Conservation (phyloP, 2,113 vertebrate species). For the Pachycephala philippinensis region DNA sequence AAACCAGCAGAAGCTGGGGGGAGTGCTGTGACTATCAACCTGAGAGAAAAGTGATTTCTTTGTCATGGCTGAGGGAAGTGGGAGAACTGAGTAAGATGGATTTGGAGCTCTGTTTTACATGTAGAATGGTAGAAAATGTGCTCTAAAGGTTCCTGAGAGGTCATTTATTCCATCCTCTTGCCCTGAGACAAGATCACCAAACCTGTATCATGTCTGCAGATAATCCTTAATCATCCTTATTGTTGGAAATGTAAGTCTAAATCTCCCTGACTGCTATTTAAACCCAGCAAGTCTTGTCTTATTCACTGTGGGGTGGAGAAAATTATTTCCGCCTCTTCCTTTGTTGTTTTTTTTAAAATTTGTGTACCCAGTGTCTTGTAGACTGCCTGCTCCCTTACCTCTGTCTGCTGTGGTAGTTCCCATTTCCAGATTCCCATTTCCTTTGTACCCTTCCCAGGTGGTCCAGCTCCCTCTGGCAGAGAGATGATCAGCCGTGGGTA, state of each 20-base stretch:
- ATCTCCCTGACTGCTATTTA: background rate
- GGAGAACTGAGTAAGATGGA: background rate
- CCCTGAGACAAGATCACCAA: background rate
- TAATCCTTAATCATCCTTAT: background rate
- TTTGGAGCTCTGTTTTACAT: background rate
- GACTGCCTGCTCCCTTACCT: background rate
- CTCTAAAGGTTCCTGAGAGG: background rate
- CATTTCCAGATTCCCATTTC: background rate
- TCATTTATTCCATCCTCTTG: background rate
- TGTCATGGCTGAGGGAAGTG: background rate
- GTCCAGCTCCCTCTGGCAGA: background rate
- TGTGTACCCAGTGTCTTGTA: background rate
- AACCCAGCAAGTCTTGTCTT: background rate
- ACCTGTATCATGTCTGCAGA: background rate
- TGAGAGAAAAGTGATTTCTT: background rate
- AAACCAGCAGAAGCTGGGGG: background rate
- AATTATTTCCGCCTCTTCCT: background rate
- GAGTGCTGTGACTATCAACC: background rate
- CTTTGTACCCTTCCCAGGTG: background rate
- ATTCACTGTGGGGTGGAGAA: background rate
- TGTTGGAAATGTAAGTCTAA: background rate
- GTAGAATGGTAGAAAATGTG: background rate
- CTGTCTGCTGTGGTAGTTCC: background rate
- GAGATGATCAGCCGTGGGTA: fast-evolving
- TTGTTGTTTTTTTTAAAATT: background rate